Conservation (phyloP, 2,888 invertebrate genomes). For the Patella caerulea region DNA sequence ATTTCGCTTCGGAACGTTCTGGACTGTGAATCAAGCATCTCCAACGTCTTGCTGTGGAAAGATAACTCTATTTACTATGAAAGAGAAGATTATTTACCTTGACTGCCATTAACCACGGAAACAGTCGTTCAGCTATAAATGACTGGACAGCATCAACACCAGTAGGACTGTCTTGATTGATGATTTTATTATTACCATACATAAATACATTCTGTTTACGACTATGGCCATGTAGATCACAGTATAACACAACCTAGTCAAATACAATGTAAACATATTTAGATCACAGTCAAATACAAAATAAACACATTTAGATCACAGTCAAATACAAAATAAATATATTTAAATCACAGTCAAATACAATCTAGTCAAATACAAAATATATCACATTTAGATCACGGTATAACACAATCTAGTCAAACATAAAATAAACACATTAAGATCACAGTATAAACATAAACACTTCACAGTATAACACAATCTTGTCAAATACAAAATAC, state of each 20-base stretch:
- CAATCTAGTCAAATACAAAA: not conserved
- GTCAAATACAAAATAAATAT: not conserved
- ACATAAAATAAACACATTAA: no score
- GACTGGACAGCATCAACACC: conserved; percentile 52
- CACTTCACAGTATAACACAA: no score
- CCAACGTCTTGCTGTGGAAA: no score
- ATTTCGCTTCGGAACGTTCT: no score
- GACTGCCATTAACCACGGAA: conserved; percentile 70
- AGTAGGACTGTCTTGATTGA: conserved; percentile 39
- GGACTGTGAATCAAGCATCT: no score
- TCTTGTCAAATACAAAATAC: no score
- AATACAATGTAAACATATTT: not conserved
- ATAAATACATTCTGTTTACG: conserved; percentile 71
- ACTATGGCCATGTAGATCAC: conserved; percentile 71
- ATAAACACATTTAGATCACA: no score
- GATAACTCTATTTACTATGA: no score
- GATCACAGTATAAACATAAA: no score
- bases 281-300: no score
- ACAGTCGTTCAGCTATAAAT: conserved; percentile 67
- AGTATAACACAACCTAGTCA: conserved; percentile 66
- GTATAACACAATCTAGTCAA: no score
- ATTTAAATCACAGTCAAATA: no score
- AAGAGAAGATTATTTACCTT: conserved; percentile 48
- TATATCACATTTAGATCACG: not conserved
- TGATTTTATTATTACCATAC: conserved; percentile 69